A percentile compares a stretch with the other conserved stretches of the same genome.
phyloP scores from a whole-genome alignment of 2,113 vertebrate genomes.

The Actenoides lindsayi region DNA sequence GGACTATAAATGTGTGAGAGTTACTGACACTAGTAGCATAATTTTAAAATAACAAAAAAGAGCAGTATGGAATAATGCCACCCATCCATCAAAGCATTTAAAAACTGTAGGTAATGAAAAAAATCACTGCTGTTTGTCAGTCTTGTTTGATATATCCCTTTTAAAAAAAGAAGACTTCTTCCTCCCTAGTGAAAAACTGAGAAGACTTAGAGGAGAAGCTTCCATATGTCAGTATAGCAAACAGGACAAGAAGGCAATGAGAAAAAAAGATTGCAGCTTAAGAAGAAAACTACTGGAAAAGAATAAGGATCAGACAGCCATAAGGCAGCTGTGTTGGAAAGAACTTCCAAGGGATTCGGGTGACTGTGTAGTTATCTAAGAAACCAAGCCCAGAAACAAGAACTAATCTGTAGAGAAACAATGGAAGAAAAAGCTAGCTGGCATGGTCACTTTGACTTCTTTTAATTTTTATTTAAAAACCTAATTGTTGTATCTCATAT shows the following conservation, averaged over 20 bases:
- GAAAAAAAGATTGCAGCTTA: background rate
- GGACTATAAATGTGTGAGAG: background rate
- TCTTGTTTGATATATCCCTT: background rate
- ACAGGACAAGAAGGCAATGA: background rate
- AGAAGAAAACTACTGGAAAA: background rate
- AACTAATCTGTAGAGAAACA: background rate
- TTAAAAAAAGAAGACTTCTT: background rate
- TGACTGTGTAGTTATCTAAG: background rate
- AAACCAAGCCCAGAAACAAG: background rate
- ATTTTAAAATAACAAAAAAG: background rate
- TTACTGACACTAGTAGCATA: background rate
- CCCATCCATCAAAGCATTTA: background rate
- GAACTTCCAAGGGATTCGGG: background rate
- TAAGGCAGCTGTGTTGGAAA: background rate
- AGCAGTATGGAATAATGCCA: background rate
- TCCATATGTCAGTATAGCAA: fast-evolving
- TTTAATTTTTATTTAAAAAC: background rate
- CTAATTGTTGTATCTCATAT: background rate
- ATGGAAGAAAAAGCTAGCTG: background rate
- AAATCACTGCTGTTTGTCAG: background rate
- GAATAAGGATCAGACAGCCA: background rate
- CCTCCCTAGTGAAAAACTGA: background rate
- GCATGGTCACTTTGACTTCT: background rate
- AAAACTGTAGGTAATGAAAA: background rate
- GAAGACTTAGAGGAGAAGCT: background rate